Evolutionary conservation across 2,797 vertebrate species (phyloP).

Genomic region (Cirrhinus mrigala): DNA sequence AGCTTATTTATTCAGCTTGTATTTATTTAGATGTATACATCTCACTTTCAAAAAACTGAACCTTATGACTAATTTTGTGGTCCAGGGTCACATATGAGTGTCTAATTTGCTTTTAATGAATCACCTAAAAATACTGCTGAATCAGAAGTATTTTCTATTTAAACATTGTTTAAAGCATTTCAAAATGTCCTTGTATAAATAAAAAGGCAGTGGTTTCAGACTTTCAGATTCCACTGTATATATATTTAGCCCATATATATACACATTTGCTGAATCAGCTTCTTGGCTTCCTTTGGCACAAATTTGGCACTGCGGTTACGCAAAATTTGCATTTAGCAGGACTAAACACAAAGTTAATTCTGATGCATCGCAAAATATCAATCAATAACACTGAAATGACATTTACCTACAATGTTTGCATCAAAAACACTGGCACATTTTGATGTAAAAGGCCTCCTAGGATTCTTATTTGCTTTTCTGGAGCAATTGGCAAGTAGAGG

Average conservation of each 20-base stretch:
- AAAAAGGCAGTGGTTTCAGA: background rate
- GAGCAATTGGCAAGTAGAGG: conserved; percentile 37
- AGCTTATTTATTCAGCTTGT: too few species aligned
- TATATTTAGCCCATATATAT: background rate
- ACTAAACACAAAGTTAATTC: background rate
- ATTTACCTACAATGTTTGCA: background rate
- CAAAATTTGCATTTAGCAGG: background rate
- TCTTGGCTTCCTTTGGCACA: background rate
- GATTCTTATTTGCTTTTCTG: conserved; percentile 45
- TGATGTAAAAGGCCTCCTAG: background rate
- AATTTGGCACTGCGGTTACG: background rate
- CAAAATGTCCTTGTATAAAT: background rate
- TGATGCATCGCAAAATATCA: background rate
- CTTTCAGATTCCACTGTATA: background rate
- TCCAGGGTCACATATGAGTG: too few species aligned
- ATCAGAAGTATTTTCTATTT: background rate
- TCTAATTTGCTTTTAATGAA: background rate
- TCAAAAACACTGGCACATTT: conserved; percentile 16
- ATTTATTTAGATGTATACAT: too few species aligned
- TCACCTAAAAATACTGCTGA: background rate
- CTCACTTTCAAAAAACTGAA: too few species aligned
- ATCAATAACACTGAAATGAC: background rate
- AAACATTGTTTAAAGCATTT: background rate
- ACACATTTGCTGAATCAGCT: background rate
- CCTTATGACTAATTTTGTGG: too few species aligned